Conservation (phyloP, 1,140 invertebrate genomes). For the Drosophila ironensis region DNA sequence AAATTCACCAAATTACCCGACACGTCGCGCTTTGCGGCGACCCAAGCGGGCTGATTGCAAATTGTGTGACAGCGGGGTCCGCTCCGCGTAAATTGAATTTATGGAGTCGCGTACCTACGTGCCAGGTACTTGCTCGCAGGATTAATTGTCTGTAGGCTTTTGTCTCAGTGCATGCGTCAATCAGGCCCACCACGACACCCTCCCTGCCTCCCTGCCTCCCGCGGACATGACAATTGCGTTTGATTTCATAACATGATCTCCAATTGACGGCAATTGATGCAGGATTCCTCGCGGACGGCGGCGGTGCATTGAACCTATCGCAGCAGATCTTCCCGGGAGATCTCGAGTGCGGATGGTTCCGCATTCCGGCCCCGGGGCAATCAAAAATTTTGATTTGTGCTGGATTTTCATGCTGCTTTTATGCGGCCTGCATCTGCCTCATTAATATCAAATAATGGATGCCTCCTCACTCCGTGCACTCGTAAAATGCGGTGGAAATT, state of each 20-base stretch:
- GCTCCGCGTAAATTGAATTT: slow-evolving; percentile 66
- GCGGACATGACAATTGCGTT: slow-evolving; percentile 33
- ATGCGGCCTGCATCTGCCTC: slow-evolving; percentile 22
- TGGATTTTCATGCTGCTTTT: slow-evolving; percentile 30
- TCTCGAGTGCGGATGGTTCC: slow-evolving; percentile 34
- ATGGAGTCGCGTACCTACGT: slow-evolving; percentile 39
- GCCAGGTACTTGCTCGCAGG: slow-evolving; percentile 49
- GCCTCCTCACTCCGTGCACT: background rate
- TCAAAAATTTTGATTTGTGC: slow-evolving; percentile 33
- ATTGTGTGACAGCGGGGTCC: slow-evolving; percentile 69
- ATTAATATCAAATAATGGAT: slow-evolving; percentile 37
- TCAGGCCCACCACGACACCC: slow-evolving; percentile 4
- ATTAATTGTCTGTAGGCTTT: slow-evolving; percentile 57
- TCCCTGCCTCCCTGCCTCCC: background rate
- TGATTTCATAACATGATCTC: slow-evolving; percentile 36
- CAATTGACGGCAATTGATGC: slow-evolving; percentile 41
- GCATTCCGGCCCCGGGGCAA: slow-evolving; percentile 24
- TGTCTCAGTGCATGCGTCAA: slow-evolving; percentile 49
- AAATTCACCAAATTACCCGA: slow-evolving; percentile 80
- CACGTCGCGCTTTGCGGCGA: slow-evolving; percentile 41
- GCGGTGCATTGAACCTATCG: slow-evolving; percentile 32
- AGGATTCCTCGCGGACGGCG: slow-evolving; percentile 6
- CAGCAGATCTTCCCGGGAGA: slow-evolving; percentile 25
- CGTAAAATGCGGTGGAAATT: slow-evolving; percentile 9
- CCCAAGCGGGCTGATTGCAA: slow-evolving; percentile 59